Conservation (phyloP, 1,140 invertebrate genomes). For the Lepidotrigona ventralis region DNA sequence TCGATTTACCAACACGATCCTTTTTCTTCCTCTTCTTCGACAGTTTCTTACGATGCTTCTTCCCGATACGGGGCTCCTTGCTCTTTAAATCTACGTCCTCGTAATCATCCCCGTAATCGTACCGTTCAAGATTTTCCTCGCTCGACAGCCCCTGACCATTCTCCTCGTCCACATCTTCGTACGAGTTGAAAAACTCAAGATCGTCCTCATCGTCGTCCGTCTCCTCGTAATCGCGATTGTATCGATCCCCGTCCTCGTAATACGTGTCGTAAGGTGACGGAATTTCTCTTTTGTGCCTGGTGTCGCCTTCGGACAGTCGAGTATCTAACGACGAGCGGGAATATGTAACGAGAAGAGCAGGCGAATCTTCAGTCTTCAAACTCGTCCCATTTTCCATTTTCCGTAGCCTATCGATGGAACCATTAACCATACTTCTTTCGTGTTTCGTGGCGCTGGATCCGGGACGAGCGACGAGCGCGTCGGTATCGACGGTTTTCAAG, state of each 20-base stretch:
- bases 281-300: slow-evolving; percentile 21
- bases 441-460: no score
- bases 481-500: slow-evolving; percentile 49
- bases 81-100: not conserved
- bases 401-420: not conserved
- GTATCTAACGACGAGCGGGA: not conserved
- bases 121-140: not conserved
- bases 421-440: not conserved
- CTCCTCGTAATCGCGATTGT: slow-evolving; percentile 9
- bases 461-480: no score
- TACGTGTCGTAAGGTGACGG: slow-evolving; percentile 12
- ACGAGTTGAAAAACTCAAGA: not conserved
- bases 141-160: not conserved
- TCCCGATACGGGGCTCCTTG: not conserved
- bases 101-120: not conserved
- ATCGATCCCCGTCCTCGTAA: slow-evolving; percentile 31
- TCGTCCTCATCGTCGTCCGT: not conserved
- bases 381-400: not conserved
- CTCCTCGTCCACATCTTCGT: not conserved
- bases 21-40: slow-evolving; percentile 5
- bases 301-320: no score
- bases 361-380: not conserved
- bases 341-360: not conserved
- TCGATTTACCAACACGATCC: not conserved
- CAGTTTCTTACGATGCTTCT: not conserved